Evolutionary conservation across 2,888 invertebrate species (phyloP), one percentile per base, ranked within the genome.

Genomic region (Andrena bicolor): DNA sequence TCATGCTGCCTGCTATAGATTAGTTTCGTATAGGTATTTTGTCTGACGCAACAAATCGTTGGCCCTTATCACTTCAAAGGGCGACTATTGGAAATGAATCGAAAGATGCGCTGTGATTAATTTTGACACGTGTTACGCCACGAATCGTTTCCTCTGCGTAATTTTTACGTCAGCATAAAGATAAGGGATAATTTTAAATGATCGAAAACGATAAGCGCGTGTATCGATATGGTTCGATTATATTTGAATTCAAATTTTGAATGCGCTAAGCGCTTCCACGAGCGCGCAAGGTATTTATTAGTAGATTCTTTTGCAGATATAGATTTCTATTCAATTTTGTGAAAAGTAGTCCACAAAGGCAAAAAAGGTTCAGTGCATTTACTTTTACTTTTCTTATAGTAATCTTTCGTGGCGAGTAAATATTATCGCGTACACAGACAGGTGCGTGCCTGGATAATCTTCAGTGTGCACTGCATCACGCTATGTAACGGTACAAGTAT

Each of bases 1-100:
- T 81, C 83, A 61, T 63, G 53, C n/a, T 49, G 58, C 23, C 28
- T 28, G 7, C 65, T 73, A 80, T 80, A 71, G 56, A 75, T 35
- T 48, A 4, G 8, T 16, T 51, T 56, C 5, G 20, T 71, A n/a
- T 65, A 48, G 32, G n/a, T 56, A 4, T 23, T 26, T 32, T 30
- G 49, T 32, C 72, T 80, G 80, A 68, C n/a, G 81, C 66, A 80
- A 80, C 35, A 8, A n/a, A 35, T 48, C 51, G 60, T 6, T 7
- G 72, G 71, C 61, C 7, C 0, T 16, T 30, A 30, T n/a, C 23
- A 51, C 0, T 8, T 16, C 2, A 20, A 16, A 28, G 10, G 48
- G 28, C 1, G 8, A 28, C 0, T 8, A n/a, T 56, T 48, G 30
- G 2, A 2, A 16, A n/a, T 4, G 5, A 13, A 41, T 32, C 7